Evolutionary conservation across 2,113 vertebrate genomes (phyloP), one percentile per base, ranked within the genome.

Genomic region (Pseudorectes ferrugineus): DNA sequence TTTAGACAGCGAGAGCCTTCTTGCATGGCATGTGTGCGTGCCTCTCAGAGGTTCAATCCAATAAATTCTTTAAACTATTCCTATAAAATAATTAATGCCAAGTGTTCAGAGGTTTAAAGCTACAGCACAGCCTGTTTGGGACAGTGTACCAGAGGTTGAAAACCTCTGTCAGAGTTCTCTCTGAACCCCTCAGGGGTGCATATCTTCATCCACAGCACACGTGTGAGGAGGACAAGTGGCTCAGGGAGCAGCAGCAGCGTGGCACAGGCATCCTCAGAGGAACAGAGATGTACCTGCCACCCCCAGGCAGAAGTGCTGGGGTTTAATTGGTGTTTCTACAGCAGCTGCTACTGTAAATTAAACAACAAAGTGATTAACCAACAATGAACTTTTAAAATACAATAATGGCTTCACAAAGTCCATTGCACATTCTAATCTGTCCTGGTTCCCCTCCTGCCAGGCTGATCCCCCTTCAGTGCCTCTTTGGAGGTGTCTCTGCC

Each of bases 181-280:
- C 51, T 43, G 42, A 79, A 51, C 43, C 84, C 82, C 59, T 43
- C 65, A 42, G 29, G 46, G 36, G 20, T 54, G 31, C 0, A 0
- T 2, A 23, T 33, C 59, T 54, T 55, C 42, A 79, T 17, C 67
- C 57, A 33, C 33, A 75, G 59, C 35, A 61, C 14, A 12, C 0
- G 0, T 14, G 36, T 33, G 45, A 48, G 46, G 65, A 20, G 40
- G 0, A 1, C 31, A 68, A 36, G n/a, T 2, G 82, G 35, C 45
- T 51, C 35, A 48, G 70, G 42, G 80, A 65, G 66, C 5, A 3
- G 63, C 51, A 76, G 13, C 76, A 57, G 62, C 0, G 3, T 4
- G 43, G 29, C 12, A 35, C 61, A 45, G 12, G n/a, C 26, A 10
- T 28, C 72, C 79, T 54, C 67, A 51, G 51, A 58, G 65, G 21